phyloP scores from a whole-genome alignment of 2,888 invertebrate species.

The Ectemnius lituratus region DNA sequence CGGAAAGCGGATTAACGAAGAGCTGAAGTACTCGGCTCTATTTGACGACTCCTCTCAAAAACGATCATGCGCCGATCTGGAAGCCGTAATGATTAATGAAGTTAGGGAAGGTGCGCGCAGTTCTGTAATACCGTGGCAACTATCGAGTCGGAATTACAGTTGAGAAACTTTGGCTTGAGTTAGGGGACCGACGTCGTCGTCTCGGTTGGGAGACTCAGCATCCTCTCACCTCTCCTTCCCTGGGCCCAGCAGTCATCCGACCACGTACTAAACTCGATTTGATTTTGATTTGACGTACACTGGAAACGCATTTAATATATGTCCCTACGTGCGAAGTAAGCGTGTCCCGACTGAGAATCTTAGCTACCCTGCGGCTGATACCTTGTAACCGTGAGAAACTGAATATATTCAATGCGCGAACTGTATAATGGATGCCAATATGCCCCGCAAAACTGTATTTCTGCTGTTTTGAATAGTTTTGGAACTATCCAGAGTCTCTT shows the following conservation, averaged over 20 bases:
- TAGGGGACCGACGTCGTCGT: slow-evolving; percentile 50
- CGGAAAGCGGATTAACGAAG: slow-evolving; percentile 49
- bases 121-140: slow-evolving; percentile 64
- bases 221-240: slow-evolving; percentile 40
- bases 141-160: slow-evolving; percentile 69
- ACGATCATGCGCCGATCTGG: slow-evolving; percentile 59
- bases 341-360: slow-evolving; percentile 50
- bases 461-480: too few relatives aligned
- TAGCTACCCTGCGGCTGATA: slow-evolving; percentile 23
- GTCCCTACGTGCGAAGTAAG: slow-evolving; percentile 40
- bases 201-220: slow-evolving; percentile 42
- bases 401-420: too few relatives aligned
- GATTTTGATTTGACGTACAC: slow-evolving; percentile 63
- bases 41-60: slow-evolving; percentile 55
- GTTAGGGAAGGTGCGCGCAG: slow-evolving; percentile 58
- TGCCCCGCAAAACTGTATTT: too few relatives aligned
- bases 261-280: slow-evolving; percentile 63
- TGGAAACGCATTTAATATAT: slow-evolving; percentile 61
- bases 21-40: slow-evolving; percentile 44
- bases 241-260: slow-evolving; percentile 53
- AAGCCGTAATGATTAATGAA: slow-evolving; percentile 66
- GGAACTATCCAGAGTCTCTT: too few relatives aligned
- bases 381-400: neutral
- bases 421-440: too few relatives aligned
- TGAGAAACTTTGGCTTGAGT: slow-evolving; percentile 65